A percentile compares a stretch with the other conserved stretches of the same genome.
These are phyloP conservation scores for Chelidonichthys spinosus DNA, from an alignment of 2,797 vertebrate species.

Conservation along the genomic window DNA sequence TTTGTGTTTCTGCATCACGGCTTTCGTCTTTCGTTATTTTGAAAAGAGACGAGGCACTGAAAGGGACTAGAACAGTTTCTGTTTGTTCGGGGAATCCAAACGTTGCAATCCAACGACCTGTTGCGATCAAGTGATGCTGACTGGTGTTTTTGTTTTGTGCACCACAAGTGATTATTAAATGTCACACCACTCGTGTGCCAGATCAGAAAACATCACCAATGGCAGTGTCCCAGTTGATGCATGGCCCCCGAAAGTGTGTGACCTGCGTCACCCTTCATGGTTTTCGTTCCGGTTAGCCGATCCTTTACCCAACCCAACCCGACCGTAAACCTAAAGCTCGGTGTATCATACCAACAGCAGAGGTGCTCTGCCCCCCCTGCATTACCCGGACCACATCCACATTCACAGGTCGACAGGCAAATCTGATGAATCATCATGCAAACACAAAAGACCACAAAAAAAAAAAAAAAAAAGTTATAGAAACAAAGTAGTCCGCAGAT, in stretches of 20 bases:
- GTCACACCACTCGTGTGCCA: conserved; percentile 20
- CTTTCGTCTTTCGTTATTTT: conserved; percentile 1
- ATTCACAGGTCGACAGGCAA: conserved; percentile 40
- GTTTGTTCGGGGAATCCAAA: conserved; percentile 45
- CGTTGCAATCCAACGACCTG: conserved; percentile 24
- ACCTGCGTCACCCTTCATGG: conserved; percentile 31
- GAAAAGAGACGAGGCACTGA: background rate
- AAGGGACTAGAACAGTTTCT: background rate
- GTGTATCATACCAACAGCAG: conserved; percentile 40
- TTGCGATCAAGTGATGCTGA: conserved; percentile 17
- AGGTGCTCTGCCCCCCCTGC: conserved; percentile 10
- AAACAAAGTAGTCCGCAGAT: conserved; percentile 43
- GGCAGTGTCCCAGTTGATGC: no score
- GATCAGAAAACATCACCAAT: background rate
- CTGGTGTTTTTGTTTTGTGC: conserved; percentile 1
- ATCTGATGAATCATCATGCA: conserved; percentile 71
- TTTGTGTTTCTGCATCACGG: background rate
- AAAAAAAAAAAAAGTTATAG: conserved; percentile 49
- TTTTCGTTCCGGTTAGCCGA: conserved; percentile 43
- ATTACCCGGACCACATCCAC: conserved; percentile 12
- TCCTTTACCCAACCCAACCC: conserved; percentile 44
- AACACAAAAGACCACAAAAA: conserved; percentile 40
- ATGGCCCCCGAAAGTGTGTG: conserved; percentile 21
- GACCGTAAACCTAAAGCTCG: conserved; percentile 39
- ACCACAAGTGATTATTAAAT: conserved; percentile 18